These are phyloP conservation scores for Chloroclysta siterata DNA, from an alignment of 2,888 invertebrate genomes.

Conservation along the genomic window DNA sequence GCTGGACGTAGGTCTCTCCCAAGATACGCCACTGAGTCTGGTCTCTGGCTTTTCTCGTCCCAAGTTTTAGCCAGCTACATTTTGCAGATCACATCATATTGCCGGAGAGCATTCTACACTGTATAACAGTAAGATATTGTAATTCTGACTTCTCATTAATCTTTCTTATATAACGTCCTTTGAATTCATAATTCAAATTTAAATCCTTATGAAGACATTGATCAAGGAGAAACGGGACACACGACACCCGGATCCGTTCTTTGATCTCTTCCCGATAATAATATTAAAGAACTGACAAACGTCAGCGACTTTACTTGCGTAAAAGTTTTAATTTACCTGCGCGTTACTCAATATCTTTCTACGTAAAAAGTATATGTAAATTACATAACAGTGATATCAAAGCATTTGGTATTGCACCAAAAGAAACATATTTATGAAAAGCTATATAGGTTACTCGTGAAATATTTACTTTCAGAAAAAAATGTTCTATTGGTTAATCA, in stretches of 20 bases:
- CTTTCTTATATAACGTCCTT: conserved; percentile 35
- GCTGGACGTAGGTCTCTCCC: too few relatives aligned
- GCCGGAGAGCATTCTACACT: neutral
- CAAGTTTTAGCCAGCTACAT: too few relatives aligned
- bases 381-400: too few relatives aligned
- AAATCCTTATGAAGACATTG: conserved; percentile 62
- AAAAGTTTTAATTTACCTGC: neutral
- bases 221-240: conserved; percentile 57
- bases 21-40: too few relatives aligned
- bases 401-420: too few relatives aligned
- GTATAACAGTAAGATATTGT: conserved; percentile 11
- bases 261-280: conserved; percentile 54
- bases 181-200: conserved; percentile 32
- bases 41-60: too few relatives aligned
- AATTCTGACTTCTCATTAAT: conserved; percentile 36
- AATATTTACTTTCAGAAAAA: neutral
- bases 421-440: too few relatives aligned
- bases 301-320: conserved; percentile 7
- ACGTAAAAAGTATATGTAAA: neutral
- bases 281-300: conserved; percentile 39
- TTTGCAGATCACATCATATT: too few relatives aligned
- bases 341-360: neutral
- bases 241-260: conserved; percentile 51
- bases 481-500: neutral
- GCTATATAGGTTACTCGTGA: neutral